Evolutionary conservation across 2,888 invertebrate genomes (phyloP).

Genomic region (Cephus pulcher): DNA sequence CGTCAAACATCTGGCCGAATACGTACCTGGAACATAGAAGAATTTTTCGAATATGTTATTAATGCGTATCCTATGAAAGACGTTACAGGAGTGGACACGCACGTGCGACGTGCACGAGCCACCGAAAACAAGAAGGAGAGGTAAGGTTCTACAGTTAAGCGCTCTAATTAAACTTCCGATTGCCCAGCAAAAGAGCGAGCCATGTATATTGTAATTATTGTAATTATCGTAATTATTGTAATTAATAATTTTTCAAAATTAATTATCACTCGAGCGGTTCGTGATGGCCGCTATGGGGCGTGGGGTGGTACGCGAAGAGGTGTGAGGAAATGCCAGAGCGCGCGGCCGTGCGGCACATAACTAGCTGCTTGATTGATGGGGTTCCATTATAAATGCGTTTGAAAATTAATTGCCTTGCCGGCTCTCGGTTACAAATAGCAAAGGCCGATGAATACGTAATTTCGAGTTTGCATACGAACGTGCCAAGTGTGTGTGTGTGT

Average conservation of each 20-base stretch:
- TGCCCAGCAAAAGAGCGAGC: background rate
- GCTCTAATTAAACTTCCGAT: too few relatives aligned
- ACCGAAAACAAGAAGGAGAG: too few relatives aligned
- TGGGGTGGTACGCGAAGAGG: background rate
- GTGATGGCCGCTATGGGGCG: background rate
- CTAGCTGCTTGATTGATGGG: slow-evolving; percentile 54
- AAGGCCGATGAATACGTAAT: slow-evolving; percentile 50
- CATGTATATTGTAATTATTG: slow-evolving; percentile 12
- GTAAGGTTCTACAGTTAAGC: too few relatives aligned
- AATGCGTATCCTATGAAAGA: too few relatives aligned
- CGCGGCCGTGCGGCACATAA: slow-evolving; percentile 15
- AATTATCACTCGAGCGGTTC: slow-evolving; percentile 45
- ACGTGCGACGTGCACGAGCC: too few relatives aligned
- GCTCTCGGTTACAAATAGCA: slow-evolving; percentile 41
- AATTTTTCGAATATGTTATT: too few relatives aligned
- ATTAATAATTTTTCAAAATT: slow-evolving; percentile 60
- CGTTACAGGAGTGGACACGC: too few relatives aligned
- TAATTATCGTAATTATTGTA: slow-evolving; percentile 45
- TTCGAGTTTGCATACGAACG: slow-evolving; percentile 31
- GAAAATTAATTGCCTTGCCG: slow-evolving; percentile 55
- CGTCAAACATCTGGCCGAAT: too few relatives aligned
- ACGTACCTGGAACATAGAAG: too few relatives aligned
- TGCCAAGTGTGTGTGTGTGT: too few relatives aligned
- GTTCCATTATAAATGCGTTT: slow-evolving; percentile 57
- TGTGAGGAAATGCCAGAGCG: background rate